phyloP scores from a whole-genome alignment of 2,113 vertebrate species.

The Microtus montanus region DNA sequence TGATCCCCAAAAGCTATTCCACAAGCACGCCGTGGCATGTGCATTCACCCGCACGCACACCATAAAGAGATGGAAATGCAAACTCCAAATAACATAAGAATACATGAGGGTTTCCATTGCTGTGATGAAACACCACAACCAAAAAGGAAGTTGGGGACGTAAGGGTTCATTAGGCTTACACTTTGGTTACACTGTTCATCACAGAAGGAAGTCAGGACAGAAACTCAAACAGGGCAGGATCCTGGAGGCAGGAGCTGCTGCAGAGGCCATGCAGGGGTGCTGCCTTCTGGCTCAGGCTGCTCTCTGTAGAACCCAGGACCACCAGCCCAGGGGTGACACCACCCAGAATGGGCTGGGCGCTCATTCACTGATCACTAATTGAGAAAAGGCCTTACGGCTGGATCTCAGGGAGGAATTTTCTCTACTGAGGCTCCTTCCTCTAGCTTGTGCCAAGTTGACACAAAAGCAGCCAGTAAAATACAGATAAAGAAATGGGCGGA shows the following conservation, averaged over 20 bases:
- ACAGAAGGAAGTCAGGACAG: neutral
- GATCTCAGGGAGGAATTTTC: neutral
- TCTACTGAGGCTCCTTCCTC: neutral
- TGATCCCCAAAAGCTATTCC: neutral
- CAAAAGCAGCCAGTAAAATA: neutral
- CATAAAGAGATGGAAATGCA: neutral
- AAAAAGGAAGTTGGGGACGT: neutral
- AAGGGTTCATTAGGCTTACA: neutral
- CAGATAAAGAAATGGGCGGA: rapidly evolving
- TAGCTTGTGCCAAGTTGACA: no score
- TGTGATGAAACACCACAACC: neutral
- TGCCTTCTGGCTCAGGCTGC: neutral
- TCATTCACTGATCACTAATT: neutral
- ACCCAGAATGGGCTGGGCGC: neutral
- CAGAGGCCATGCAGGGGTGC: neutral
- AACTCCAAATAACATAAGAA: neutral
- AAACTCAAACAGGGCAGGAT: neutral
- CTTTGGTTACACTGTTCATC: neutral
- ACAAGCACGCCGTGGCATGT: neutral
- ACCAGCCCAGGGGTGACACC: neutral
- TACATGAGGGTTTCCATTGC: neutral
- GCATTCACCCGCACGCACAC: neutral
- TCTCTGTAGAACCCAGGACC: neutral
- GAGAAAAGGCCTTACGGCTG: neutral
- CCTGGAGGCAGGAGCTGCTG: neutral